Evolutionary conservation across 2,113 vertebrate genomes (phyloP), one percentile per base, ranked within the genome.

Genomic region (Mirza zaza): DNA sequence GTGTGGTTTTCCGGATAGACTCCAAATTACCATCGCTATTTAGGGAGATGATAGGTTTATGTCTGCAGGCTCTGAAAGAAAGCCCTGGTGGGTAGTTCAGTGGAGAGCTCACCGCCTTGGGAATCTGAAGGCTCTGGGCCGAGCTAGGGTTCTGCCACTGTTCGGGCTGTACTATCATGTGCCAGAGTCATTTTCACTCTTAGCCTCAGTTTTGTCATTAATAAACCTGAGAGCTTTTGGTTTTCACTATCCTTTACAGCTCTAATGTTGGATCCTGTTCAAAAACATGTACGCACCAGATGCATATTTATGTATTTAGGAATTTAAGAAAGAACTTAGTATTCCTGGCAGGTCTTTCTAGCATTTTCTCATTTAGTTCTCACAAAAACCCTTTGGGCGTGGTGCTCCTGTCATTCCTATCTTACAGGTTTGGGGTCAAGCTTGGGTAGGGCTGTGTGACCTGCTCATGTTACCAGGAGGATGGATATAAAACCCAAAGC

Each of bases 351-450:
- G 65, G 27, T 4, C 29, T 63, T 55, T n/a, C 1, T 86, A 65
- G 39, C 21, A 65, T 86, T 97, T 90, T 80, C 34, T 57, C 1
- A 21, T 70, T 67, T 91, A 87, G n/a, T 92, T 75, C 7, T 90
- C 59, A 61, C 20, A 81, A 4, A 2, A 42, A 18, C 34, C 6
- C 18, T 93, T 96, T 20, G 29, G 21, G 18, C 71, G 13, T 71
- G 61, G 8, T 52, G 12, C 2, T 52, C 7, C 82, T 89, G 36
- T 45, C 29, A 55, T 36, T 80, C 27, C 48, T 18, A 32, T 39
- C 68, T 13, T 55, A 1, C 3, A 59, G 25, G 27, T 80, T 82
- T 23, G 29, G 11, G 68, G 36, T 63, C n/a, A 39, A 75, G 32
- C 27, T 18, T 48, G 34, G 3, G 27, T 12, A 82, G n/a, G n/a